These are phyloP conservation scores for Andrena flavipes DNA, from an alignment of 2,888 invertebrate genomes.

Conservation along the genomic window DNA sequence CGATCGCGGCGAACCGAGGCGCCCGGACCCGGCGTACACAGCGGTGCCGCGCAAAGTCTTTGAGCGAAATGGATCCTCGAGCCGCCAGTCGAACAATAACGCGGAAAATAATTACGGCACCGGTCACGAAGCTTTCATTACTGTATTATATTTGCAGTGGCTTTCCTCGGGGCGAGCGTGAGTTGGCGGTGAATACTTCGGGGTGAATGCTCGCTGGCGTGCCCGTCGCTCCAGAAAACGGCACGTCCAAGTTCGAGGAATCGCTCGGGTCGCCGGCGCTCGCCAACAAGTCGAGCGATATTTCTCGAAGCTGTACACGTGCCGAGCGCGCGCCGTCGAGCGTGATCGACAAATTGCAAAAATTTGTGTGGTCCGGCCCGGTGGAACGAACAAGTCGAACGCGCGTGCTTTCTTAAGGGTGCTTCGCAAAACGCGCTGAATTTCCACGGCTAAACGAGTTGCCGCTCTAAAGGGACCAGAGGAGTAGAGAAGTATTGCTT, in stretches of 20 bases:
- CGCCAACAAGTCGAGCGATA: slow-evolving; percentile 21
- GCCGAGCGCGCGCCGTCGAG: not conserved
- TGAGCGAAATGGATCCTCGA: not conserved
- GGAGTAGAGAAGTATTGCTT: not conserved
- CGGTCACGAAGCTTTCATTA: slow-evolving; percentile 1
- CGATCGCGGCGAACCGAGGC: not conserved
- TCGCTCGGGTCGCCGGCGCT: slow-evolving; percentile 1
- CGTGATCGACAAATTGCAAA: slow-evolving; percentile 35
- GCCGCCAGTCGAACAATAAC: slow-evolving; percentile 17
- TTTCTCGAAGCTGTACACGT: not conserved
- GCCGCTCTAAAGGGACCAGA: not conserved
- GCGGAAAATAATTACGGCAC: slow-evolving; percentile 21
- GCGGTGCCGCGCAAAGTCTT: slow-evolving; percentile 19
- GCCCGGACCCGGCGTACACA: slow-evolving; percentile 1
- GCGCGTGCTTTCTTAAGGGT: slow-evolving; percentile 1
- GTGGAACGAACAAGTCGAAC: not conserved
- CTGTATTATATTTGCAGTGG: not conserved
- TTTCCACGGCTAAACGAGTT: slow-evolving; percentile 8
- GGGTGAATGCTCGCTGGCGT: not conserved
- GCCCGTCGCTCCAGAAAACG: not conserved
- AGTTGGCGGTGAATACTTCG: not conserved
- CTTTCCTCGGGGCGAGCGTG: not conserved
- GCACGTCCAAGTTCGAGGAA: not conserved
- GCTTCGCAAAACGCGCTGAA: not conserved
- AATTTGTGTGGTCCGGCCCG: not conserved